These are phyloP conservation scores for Enteromius fasciolatus DNA, from an alignment of 2,797 vertebrate species.

Conservation along the genomic window DNA sequence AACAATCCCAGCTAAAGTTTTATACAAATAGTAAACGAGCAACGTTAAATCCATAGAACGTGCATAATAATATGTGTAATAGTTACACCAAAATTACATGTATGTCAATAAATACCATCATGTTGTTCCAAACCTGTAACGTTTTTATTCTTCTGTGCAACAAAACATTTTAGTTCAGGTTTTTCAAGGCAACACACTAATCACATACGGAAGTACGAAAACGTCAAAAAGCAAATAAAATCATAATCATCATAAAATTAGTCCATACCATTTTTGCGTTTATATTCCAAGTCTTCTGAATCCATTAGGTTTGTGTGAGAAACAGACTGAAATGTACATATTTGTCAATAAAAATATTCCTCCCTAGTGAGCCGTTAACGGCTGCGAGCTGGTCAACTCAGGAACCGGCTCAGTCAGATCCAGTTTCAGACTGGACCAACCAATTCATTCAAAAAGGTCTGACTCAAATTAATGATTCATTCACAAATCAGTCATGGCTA, in stretches of 20 bases:
- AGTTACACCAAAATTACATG: neutral
- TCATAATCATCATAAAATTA: neutral
- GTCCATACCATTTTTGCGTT: neutral
- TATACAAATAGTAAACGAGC: neutral
- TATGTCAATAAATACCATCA: neutral
- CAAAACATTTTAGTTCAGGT: neutral
- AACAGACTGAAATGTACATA: neutral
- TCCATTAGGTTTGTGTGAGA: neutral
- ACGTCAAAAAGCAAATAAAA: neutral
- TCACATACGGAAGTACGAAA: neutral
- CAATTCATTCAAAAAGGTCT: neutral
- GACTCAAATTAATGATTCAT: neutral
- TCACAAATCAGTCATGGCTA: neutral
- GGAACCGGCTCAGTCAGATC: neutral
- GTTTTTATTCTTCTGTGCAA: neutral
- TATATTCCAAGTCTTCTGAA: conserved; percentile 16
- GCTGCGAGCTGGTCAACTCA: neutral
- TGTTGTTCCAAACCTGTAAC: neutral
- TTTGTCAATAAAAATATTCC: neutral
- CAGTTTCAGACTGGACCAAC: neutral
- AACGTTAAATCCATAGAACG: neutral
- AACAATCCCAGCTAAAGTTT: neutral
- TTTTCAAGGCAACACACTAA: neutral
- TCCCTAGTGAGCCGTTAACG: neutral
- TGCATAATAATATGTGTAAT: neutral